Evolutionary conservation across 2,113 vertebrate species (phyloP), one percentile per base, ranked within the genome.

Genomic region (Sciurus niger): DNA sequence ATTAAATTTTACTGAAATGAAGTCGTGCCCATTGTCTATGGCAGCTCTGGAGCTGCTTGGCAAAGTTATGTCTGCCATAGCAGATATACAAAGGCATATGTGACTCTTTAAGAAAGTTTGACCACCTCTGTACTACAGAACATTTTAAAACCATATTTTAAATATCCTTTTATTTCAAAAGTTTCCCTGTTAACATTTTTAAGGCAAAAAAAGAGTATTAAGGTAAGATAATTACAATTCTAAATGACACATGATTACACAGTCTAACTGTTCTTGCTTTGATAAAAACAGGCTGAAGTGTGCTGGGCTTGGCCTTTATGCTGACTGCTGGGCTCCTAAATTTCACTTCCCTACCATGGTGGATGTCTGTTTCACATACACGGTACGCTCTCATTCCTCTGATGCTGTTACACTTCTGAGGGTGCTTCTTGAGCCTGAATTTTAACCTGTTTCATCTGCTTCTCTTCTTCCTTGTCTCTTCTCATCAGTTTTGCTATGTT

Each of bases 151-250:
- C 11, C 1, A 51, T 18, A 17, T 90, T 63, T 51, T 51, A 86
- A 60, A 32, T 65, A 67, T 14, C 9, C 3, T n/a, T 79, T 95
- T 79, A 80, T 63, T 84, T 32, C 16, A 40, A n/a, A 93, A 85
- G 48, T 63, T 92, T 84, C 34, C 43, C 70, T 22, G 14, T 76
- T 84, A 84, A 94, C 67, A 68, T 72, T 84, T 92, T 76, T 90
- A 72, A 25, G 60, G 37, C 37, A 46, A 84, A 86, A 53, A 70
- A 28, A 14, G 40, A 60, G 53, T 83, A 58, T 72, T 95, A n/a
- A 85, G 70, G 40, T 73, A 46, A 84, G 72, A 82, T 92, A 84
- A 94, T 76, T 76, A 80, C 9, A 91, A 92, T 93, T 95, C 28
- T 86, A 86, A 86, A 77, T 67, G 79, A 82, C 74, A 84, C 2